Percentiles rank a stretch among this genome's conserved stretches.
Conservation (phyloP, 64 coral and sea anemone genomes). For the Montipora cactus region DNA sequence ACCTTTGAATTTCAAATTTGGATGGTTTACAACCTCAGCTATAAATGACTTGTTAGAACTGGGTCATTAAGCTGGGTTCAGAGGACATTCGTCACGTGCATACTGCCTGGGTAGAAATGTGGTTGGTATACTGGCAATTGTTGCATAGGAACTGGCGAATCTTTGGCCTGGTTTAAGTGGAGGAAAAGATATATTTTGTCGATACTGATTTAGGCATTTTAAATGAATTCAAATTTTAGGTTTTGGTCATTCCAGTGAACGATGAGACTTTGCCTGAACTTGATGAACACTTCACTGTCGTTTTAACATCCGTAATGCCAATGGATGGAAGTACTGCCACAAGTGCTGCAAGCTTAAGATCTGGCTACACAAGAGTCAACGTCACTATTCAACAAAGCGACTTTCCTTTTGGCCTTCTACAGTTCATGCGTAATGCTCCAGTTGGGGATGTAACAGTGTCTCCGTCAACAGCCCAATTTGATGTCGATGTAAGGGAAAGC, state of each 20-base stretch:
- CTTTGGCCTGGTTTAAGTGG: no score
- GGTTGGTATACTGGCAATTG: no score
- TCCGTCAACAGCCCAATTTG: slow-evolving; percentile 59
- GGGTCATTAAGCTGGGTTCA: no score
- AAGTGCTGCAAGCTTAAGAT: slow-evolving; percentile 87
- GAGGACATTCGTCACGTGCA: no score
- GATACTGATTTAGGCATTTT: no score
- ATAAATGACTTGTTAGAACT: no score
- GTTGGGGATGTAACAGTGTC: slow-evolving; percentile 56
- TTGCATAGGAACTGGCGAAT: no score
- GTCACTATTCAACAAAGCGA: slow-evolving; percentile 86
- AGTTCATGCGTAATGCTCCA: slow-evolving; percentile 74
- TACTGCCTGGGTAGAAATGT: no score
- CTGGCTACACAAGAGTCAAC: slow-evolving; percentile 72
- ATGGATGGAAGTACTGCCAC: slow-evolving; percentile 87
- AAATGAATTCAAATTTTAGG: not conserved
- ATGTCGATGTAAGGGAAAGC: slow-evolving; percentile 82
- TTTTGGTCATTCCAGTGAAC: slow-evolving; percentile 56
- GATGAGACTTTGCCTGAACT: slow-evolving; percentile 87
- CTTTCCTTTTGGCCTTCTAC: slow-evolving; percentile 81
- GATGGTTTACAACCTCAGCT: no score
- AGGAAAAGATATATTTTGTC: no score
- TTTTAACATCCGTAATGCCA: slow-evolving; percentile 67
- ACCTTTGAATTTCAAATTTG: no score
- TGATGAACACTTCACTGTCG: slow-evolving; percentile 72